Evolutionary conservation across 2,797 vertebrate species (phyloP).

Genomic region (Botia almorhae): DNA sequence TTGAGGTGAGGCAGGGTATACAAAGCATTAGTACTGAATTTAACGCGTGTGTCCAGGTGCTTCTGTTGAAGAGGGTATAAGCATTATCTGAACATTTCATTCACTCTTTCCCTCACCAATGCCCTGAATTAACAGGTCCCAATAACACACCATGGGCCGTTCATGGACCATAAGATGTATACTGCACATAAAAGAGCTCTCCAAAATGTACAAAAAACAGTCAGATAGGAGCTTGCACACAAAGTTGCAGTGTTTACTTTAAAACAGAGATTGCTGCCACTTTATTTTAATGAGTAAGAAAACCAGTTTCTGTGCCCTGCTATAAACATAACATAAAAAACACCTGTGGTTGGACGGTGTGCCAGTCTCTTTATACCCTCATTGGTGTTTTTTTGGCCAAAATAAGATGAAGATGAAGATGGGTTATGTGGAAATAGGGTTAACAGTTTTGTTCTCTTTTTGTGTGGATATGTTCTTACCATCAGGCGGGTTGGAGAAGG

Average conservation of each 20-base stretch:
- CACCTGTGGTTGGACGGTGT: too few relatives aligned
- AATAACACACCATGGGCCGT: background rate
- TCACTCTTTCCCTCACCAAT: background rate
- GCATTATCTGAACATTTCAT: conserved; percentile 6
- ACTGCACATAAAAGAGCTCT: background rate
- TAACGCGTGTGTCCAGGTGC: background rate
- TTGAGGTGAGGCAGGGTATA: background rate
- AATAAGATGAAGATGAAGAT: background rate
- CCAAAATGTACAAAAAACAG: too few relatives aligned
- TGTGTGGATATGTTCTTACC: conserved; percentile 74
- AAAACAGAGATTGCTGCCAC: too few relatives aligned
- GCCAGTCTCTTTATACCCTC: background rate
- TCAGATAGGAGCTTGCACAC: too few relatives aligned
- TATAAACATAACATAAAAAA: too few relatives aligned
- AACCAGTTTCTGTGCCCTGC: too few relatives aligned
- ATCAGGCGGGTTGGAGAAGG: conserved; percentile 79
- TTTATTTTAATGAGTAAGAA: too few relatives aligned
- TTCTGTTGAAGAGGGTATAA: background rate
- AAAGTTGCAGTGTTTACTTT: too few relatives aligned
- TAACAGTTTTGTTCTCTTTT: background rate
- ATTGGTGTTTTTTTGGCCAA: background rate
- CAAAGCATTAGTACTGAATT: background rate
- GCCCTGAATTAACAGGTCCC: too few relatives aligned
- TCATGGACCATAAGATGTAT: background rate
- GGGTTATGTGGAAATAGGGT: background rate